These are phyloP conservation scores for Phoebastria nigripes DNA, from an alignment of 2,797 vertebrate species.

Conservation along the genomic window DNA sequence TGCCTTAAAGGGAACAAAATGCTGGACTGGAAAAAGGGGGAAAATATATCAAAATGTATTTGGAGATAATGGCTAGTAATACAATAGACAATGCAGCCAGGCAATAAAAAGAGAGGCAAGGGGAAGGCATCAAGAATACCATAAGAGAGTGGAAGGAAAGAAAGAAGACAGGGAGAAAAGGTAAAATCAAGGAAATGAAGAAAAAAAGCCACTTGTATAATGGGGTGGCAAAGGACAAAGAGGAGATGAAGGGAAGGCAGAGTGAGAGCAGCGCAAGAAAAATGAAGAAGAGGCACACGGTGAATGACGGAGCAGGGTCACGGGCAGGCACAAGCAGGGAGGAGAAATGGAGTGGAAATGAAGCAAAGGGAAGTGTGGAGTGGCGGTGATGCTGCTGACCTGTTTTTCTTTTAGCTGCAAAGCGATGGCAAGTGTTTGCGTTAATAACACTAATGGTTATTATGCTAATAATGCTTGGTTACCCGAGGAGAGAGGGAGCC, in stretches of 20 bases:
- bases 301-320: background rate
- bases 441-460: background rate
- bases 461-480: background rate
- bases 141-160: background rate
- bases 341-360: constrained; percentile 13
- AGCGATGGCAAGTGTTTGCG: background rate
- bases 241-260: background rate
- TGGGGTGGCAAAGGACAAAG: background rate
- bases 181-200: constrained; percentile 17
- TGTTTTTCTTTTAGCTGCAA: background rate
- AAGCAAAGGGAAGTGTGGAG: background rate
- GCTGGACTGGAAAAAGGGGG: background rate
- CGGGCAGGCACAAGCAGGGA: background rate
- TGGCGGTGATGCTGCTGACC: background rate
- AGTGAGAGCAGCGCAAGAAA: background rate
- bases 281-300: background rate
- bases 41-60: constrained; percentile 52
- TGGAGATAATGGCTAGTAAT: constrained; percentile 31
- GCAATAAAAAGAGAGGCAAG: constrained; percentile 3
- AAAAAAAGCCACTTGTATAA: background rate
- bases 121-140: background rate
- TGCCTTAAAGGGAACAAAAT: constrained; percentile 46
- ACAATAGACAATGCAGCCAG: background rate
- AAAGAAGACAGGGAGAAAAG: background rate
- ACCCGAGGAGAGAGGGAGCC: background rate